Evolutionary conservation across 2,888 invertebrate species (phyloP), one percentile per base, ranked within the genome.

Genomic region (Lepidocyrtoides sp.): DNA sequence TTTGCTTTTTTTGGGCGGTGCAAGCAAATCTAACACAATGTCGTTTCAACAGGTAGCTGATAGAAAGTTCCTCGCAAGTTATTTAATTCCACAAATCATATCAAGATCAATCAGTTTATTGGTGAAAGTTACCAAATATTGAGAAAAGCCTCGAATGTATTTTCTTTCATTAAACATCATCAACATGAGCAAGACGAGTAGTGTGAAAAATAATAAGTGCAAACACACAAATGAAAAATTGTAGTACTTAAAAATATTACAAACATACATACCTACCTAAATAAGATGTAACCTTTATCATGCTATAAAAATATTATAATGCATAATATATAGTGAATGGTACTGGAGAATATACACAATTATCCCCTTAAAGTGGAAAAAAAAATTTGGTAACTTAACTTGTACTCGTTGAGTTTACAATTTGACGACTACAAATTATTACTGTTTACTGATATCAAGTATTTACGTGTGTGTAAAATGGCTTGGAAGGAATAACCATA

Each of bases 81-180:
- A 79, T 57, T 57, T 3, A 57, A 54, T 51, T 79, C 36, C 79
- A 54, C 32, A 54, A 32, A 54, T 12, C 17, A 36, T 14, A 72
- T n/a, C 3, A 54, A 54, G 69, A 84, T 85, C 85, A 85, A 85
- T 85, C 85, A 57, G 72, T 72, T 32, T 4, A 48, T 66, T n/a
- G 17, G 14, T 41, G 63, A 54, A 51, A 51, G 57, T 57, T 81
- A 32, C 32, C 54, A 8, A 1, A 41, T 29, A 17, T 26, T 14
- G 29, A 75, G 26, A n/a, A 36, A n/a, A 72, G 17, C 7, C 41
- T 10, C 2, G 10, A 41, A 17, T 32, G 4, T 20, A 29, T 10
- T 83, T 83, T 48, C n/a, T n/a, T n/a, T n/a, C n/a, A n/a, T n/a
- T n/a, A 63, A 83, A 48, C 81, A 88, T 69, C 88, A 88, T 81